Evolutionary conservation across 2,888 invertebrate genomes (phyloP).

Genomic region (Theodoxus fluviatilis): DNA sequence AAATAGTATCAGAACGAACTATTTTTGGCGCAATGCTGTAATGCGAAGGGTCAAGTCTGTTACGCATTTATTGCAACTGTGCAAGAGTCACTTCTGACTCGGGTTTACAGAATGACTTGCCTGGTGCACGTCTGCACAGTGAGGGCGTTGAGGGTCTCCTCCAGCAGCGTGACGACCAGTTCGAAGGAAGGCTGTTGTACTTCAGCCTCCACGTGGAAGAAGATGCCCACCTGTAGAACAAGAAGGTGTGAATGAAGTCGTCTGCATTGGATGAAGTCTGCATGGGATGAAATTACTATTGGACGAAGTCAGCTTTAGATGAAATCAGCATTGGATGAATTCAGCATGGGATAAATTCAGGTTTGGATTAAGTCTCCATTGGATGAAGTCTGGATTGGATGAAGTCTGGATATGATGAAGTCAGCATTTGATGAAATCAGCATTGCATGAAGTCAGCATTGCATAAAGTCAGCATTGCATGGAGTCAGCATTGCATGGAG

Average conservation of each 20-base stretch:
- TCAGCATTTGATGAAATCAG: too few species aligned
- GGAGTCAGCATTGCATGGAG: too few species aligned
- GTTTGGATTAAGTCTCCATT: too few species aligned
- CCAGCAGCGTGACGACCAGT: constrained; percentile 42
- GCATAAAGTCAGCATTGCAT: too few species aligned
- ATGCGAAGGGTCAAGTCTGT: background rate
- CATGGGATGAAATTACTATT: background rate
- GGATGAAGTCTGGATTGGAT: too few species aligned
- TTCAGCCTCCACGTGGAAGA: constrained; percentile 54
- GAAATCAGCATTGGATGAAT: too few species aligned
- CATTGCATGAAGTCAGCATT: too few species aligned
- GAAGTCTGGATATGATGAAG: too few species aligned
- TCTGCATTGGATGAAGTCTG: background rate
- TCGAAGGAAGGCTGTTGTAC: constrained; percentile 51
- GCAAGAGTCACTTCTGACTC: background rate
- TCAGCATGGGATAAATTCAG: too few species aligned
- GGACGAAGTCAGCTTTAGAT: background rate
- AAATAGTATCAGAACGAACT: too few species aligned
- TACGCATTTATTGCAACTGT: background rate
- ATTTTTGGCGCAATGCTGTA: too few species aligned
- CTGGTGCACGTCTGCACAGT: constrained; percentile 48
- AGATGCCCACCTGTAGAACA: constrained; percentile 48
- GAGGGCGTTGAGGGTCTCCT: constrained; percentile 45
- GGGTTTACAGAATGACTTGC: constrained; percentile 30
- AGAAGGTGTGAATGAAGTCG: too few species aligned